phyloP scores from a whole-genome alignment of 2,113 vertebrate genomes.

The Onychostruthus taczanowskii region DNA sequence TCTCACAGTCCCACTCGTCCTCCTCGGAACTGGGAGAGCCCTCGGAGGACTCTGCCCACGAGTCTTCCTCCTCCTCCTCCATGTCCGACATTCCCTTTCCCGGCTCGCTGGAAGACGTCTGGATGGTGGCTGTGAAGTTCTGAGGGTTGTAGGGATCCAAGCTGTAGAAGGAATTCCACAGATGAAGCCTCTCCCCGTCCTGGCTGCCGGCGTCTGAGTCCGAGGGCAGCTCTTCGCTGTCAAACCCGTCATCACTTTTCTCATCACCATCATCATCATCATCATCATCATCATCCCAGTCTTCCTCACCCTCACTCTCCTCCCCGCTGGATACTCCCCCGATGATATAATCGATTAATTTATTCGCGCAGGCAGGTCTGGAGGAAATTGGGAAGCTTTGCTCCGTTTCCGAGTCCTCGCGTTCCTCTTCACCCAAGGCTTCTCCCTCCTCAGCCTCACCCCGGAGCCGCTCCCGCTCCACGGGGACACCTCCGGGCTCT shows the following conservation, averaged over 20 bases:
- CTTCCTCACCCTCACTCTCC: slow-evolving; percentile 65
- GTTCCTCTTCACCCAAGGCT: neutral
- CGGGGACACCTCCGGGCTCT: neutral
- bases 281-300: slow-evolving; percentile 62
- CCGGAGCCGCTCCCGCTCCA: neutral
- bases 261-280: slow-evolving; percentile 72
- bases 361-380: slow-evolving; percentile 82
- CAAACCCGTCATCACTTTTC: slow-evolving; percentile 88
- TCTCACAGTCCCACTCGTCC: slow-evolving; percentile 74
- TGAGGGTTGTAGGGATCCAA: slow-evolving; percentile 87
- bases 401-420: neutral
- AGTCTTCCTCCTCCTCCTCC: slow-evolving; percentile 9
- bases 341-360: slow-evolving; percentile 90
- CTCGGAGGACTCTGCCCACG: slow-evolving; percentile 38
- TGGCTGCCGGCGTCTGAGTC: slow-evolving; percentile 64
- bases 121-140: slow-evolving; percentile 85
- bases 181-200: slow-evolving; percentile 70
- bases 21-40: slow-evolving; percentile 55
- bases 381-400: neutral
- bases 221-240: slow-evolving; percentile 81
- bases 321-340: slow-evolving; percentile 81
- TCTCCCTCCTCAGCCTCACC: neutral
- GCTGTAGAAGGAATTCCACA: slow-evolving; percentile 84
- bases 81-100: neutral
- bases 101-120: slow-evolving; percentile 37